Base-by-base conservation (phyloP, 2,797 vertebrate genomes). In the Mus spretus region DNA sequence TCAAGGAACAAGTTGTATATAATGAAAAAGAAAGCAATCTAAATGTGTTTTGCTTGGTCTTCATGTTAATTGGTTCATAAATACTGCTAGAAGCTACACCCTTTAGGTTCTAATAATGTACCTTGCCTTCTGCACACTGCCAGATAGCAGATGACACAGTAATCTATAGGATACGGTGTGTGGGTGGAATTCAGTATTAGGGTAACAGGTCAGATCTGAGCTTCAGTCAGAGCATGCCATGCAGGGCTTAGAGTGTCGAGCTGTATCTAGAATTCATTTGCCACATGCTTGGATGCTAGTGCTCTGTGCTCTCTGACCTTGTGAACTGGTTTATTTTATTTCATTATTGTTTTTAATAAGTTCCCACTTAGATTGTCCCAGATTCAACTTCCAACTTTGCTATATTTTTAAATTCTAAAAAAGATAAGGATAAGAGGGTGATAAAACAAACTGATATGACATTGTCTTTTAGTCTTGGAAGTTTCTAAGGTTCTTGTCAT, bases 301-400 rank as follows among this genome's bases (percentile, higher is more conserved):
- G 28, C 10, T 5, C 1, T 80, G 26, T 65, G 55, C 17, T 24
- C 24, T 80, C 81, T 82, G 19, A 13, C 10, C 57, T 88, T 70
- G 4, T 40, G 84, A 84, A 90, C 9, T 70, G 6, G 74, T 82
- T 90, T 93, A 14, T 95, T 95, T 81, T 50, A 77, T 19, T 91
- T 53, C 2, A 82, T 84, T 14, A 40, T 44, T 20, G 19, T 57
- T 26, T 84, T 78, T 82, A 57, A 72, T 2, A 87, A 44, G 47
- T 59, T 47, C 12, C 34, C 28, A 63, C 40, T 83, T 63, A 84
- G 57, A 34, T 93, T 0, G 28, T 53, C 11, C 53, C 19, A 57
- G 1, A 37, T 50, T 86, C 22, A 28, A 11, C 61, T 59, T 19
- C 24, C n/a, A 95, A 13, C 9, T 59, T 77, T 63, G 1, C 17